Base-by-base conservation (phyloP, 2,113 vertebrate genomes). In the Macrotus californicus region DNA sequence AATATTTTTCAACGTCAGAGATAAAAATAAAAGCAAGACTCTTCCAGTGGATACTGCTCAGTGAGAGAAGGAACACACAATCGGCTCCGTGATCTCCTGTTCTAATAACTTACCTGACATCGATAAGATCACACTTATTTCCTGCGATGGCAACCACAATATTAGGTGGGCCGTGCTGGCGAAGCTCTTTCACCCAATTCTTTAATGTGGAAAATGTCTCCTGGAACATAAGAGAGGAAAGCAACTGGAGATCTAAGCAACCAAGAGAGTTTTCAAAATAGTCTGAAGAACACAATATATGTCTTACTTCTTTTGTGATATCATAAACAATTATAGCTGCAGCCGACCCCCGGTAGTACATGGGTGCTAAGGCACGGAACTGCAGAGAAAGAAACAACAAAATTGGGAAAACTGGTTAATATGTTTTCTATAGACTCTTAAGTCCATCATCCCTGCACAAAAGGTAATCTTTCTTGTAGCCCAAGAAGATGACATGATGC, bases 311-410 rank as follows among this genome's bases (percentile, higher is more conserved):
- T 98, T 99, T 99, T 48, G 99, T 99, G 98, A 99, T 99, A 97
- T 99, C 99, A 96, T 99, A 99, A 39, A 99, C 99, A 93, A 99
- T 99, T 77, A 99, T 99, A 82, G 99, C 99, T 16, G 99, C 99
- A 21, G 99, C 99, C 24, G 99, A 99, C 4, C 99, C 99, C 98
- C 99, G 98, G 97, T 99, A 99, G 98, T 99, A 99, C 99, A 99
- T 99, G 0, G 99, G 99, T 1, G 99, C 99, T 97, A 99, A 98
- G 93, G 99, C 99, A 96, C 99, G 99, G 24, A 99, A 99, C 99
- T 99, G 97, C 69, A 95, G 80, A 54, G 76, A 48, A 31, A 94
- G 95, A 81, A 92, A 95, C 41, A 98, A 83, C 94, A 19, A 93
- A 36, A 93, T 2, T 2, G 52, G 81, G 34, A 48, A 61, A 72